Evolutionary conservation across 2,888 invertebrate species (phyloP), one percentile per base, ranked within the genome.

Genomic region (Spodoptera littoralis): DNA sequence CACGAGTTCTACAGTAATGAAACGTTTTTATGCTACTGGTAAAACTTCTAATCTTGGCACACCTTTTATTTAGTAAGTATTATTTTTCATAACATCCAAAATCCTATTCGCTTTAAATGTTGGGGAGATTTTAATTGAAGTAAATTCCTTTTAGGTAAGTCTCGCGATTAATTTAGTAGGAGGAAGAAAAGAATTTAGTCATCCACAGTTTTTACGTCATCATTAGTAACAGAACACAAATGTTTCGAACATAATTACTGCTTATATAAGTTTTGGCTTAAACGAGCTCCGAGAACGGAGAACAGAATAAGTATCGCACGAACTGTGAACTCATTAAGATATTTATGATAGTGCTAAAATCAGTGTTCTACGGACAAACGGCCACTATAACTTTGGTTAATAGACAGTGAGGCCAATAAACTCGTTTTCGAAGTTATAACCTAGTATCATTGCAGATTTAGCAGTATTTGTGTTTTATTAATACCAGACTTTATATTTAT

Each of bases 291-390:
- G 46, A 44, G 56, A 66, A 63, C 50, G 47, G 46, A 44, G 56
- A 66, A 63, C 50, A 49, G 59, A 74, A 77, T 69, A 57, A 63
- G 68, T 55, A 60, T 61, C 55, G 47, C 48, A 68, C 68, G 72
- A 79, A 76, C 63, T 77, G 76, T 57, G 54, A 60, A 65, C 76
- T 81, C 71, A 81, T 83, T 80, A 77, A 62, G 63, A 71, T 78
- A 80, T 74, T 74, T 81, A 82, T 69, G 76, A 75, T 69, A 73
- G 65, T 45, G 60, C 60, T 71, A 63, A 66, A 77, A 75, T 72
- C 69, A 57, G 59, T 61, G 62, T 63, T 71, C 44, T 69, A 50
- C 46, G 53, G 13, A 57, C 51, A 48, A 68, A 76, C 43, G 48
- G 48, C 47, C 30, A 53, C 52, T 66, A 50, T 60, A 69, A 77